phyloP scores from a whole-genome alignment of 2,113 vertebrate species.

The Apteryx mantelli region DNA sequence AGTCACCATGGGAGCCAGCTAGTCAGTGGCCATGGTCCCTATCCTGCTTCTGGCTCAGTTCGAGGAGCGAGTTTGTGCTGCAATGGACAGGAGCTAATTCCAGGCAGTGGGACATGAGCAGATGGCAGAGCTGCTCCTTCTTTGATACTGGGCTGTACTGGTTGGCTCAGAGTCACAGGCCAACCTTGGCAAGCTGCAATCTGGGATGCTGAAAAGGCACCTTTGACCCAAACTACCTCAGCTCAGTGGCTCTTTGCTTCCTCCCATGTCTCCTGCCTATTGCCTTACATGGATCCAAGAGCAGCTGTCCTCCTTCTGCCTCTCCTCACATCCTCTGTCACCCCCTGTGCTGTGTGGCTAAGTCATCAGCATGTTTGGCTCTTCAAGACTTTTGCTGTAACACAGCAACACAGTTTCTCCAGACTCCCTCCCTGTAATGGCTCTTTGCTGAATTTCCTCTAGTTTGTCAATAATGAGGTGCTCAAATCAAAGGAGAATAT shows the following conservation, averaged over 20 bases:
- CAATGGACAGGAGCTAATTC: neutral
- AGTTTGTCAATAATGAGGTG: too few relatives aligned
- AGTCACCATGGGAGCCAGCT: neutral
- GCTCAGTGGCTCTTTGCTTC: neutral
- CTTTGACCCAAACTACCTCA: neutral
- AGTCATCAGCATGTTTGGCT: neutral
- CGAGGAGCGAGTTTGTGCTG: neutral
- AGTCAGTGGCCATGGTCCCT: neutral
- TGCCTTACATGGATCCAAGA: neutral
- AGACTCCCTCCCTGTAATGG: too few relatives aligned
- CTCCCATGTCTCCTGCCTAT: neutral
- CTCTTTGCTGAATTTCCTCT: neutral
- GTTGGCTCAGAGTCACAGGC: neutral
- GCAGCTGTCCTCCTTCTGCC: neutral
- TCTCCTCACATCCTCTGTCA: neutral
- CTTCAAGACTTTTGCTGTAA: too few relatives aligned
- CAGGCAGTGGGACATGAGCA: fast-evolving
- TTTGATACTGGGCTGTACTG: fast-evolving
- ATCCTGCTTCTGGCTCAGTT: neutral
- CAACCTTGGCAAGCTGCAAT: too few relatives aligned
- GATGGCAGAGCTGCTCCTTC: neutral
- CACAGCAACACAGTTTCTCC: neutral
- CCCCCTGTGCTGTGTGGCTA: neutral
- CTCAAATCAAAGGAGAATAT: neutral
- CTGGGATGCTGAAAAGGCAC: too few relatives aligned